Conservation (phyloP, 1,140 invertebrate species). For the Sitophilus oryzae region DNA sequence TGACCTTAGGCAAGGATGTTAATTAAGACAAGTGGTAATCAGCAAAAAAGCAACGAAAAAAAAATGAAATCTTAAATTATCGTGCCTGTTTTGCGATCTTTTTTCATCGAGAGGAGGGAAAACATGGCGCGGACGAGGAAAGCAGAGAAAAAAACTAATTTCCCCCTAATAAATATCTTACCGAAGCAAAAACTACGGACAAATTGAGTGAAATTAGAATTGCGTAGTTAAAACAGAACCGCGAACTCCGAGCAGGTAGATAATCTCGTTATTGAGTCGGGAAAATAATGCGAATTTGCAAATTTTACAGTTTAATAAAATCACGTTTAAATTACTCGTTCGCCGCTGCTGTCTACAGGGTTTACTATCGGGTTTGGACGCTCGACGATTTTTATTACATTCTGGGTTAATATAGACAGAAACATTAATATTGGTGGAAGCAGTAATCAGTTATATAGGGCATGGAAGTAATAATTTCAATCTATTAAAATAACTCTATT, state of each 20-base stretch:
- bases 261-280: slow-evolving; percentile 33
- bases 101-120: not conserved
- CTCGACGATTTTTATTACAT: too few relatives aligned
- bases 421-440: too few relatives aligned
- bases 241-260: slow-evolving; percentile 19
- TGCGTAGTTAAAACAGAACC: slow-evolving; percentile 22
- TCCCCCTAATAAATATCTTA: slow-evolving; percentile 7
- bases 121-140: not conserved
- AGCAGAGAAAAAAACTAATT: not conserved
- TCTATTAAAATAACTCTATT: too few relatives aligned
- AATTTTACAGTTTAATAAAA: slow-evolving; percentile 35
- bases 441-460: too few relatives aligned
- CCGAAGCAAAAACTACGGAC: slow-evolving; percentile 16
- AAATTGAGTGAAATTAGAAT: slow-evolving; percentile 25
- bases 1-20: too few relatives aligned
- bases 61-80: not conserved
- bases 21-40: too few relatives aligned
- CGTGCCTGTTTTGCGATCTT: not conserved
- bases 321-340: slow-evolving; percentile 31
- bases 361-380: too few relatives aligned
- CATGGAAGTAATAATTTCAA: too few relatives aligned
- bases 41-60: too few relatives aligned
- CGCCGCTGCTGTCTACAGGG: too few relatives aligned
- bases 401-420: too few relatives aligned
- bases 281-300: slow-evolving; percentile 33